Conservation (phyloP, 1,140 invertebrate genomes). For the Fopius arisanus region DNA sequence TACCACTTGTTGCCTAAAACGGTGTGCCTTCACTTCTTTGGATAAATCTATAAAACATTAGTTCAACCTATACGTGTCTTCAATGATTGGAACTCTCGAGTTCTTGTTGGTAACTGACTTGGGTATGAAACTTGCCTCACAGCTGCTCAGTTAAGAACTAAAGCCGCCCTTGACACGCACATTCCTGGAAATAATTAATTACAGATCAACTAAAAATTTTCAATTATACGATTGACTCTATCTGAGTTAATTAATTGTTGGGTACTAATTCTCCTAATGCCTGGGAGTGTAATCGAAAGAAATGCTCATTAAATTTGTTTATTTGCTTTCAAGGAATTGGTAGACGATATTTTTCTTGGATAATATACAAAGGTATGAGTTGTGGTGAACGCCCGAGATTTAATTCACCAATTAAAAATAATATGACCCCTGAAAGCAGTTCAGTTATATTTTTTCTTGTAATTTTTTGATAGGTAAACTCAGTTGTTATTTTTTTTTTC, state of each 20-base stretch:
- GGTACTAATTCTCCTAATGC: not conserved
- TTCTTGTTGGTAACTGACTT: not conserved
- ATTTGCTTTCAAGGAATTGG: not conserved
- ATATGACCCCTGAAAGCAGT: no score
- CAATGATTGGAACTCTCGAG: not conserved
- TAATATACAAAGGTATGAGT: not conserved
- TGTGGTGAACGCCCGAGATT: no score
- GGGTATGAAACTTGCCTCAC: not conserved
- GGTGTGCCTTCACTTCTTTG: not conserved
- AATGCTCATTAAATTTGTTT: not conserved
- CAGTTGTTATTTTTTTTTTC: no score
- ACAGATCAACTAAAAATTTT: not conserved
- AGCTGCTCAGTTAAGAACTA: not conserved
- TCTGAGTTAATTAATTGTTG: slow-evolving; percentile 5
- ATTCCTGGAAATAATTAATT: not conserved
- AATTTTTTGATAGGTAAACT: no score
- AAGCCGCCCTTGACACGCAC: slow-evolving; percentile 2
- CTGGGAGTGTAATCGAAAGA: not conserved
- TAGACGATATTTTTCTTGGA: no score
- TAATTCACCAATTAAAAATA: no score
- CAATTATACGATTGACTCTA: not conserved
- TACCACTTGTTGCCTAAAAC: slow-evolving; percentile 3
- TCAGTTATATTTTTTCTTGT: no score
- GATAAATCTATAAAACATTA: slow-evolving; percentile 9
- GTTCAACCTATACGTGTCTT: not conserved